Percentiles rank a stretch among this genome's conserved stretches.
Evolutionary conservation across 2,888 invertebrate species (phyloP).

Genomic region (Nebria brevicollis): DNA sequence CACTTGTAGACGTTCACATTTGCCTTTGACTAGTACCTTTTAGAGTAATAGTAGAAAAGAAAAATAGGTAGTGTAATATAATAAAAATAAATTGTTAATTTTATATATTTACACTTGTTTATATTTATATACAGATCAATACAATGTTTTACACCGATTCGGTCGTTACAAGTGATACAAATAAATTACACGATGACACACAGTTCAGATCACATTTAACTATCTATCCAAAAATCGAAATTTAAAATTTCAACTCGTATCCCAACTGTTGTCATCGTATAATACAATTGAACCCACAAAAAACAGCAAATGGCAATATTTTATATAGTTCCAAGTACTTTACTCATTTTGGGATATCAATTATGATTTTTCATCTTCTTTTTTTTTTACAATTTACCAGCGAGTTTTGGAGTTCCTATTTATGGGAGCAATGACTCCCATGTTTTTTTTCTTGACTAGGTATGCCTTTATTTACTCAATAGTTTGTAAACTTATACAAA

Average conservation of each 20-base stretch:
- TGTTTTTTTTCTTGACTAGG: slow-evolving; percentile 60
- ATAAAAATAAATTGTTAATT: slow-evolving; percentile 28
- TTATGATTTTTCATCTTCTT: slow-evolving; percentile 55
- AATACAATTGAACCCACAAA: slow-evolving; percentile 47
- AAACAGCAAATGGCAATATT: slow-evolving; percentile 48
- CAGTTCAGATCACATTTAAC: neutral
- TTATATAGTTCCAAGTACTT: slow-evolving; percentile 47
- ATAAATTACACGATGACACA: slow-evolving; percentile 26
- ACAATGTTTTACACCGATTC: slow-evolving; percentile 47
- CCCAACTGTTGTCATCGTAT: slow-evolving; percentile 11
- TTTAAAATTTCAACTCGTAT: neutral
- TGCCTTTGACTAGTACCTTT: neutral
- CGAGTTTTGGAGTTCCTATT: slow-evolving; percentile 82
- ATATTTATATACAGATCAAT: slow-evolving; percentile 45
- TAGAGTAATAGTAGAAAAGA: neutral
- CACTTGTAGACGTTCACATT: neutral
- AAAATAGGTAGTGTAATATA: slow-evolving; percentile 15
- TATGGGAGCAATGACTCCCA: slow-evolving; percentile 60
- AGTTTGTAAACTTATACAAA: slow-evolving; percentile 37
- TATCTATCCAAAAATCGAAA: slow-evolving; percentile 6
- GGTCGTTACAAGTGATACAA: slow-evolving; percentile 47
- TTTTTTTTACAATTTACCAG: slow-evolving; percentile 79
- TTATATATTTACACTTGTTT: slow-evolving; percentile 46
- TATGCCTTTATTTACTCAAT: slow-evolving; percentile 50
- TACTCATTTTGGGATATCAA: slow-evolving; percentile 52